Conservation (phyloP, 2,113 vertebrate species). For the Chaetura pelagica region DNA sequence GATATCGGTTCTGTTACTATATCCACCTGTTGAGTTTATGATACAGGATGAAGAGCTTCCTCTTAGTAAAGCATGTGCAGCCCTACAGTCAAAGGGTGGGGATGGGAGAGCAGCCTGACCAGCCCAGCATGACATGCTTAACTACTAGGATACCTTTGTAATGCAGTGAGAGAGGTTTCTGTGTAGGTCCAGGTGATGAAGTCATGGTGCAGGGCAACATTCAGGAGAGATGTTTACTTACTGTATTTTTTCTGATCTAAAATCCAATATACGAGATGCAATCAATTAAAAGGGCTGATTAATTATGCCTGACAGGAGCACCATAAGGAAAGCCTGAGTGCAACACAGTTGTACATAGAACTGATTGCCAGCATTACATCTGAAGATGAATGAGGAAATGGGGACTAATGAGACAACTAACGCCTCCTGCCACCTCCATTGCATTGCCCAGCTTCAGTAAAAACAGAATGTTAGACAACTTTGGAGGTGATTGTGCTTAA, state of each 20-base stretch:
- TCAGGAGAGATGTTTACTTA: not conserved
- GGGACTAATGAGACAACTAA: conserved; percentile 15
- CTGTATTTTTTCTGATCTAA: not conserved
- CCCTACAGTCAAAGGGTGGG: not conserved
- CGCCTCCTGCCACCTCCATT: not conserved
- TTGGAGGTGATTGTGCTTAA: not conserved
- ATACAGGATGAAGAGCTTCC: not conserved
- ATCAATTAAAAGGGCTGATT: conserved; percentile 8
- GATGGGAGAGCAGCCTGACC: not conserved
- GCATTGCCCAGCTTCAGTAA: not conserved
- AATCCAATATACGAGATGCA: not conserved
- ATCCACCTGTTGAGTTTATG: not conserved
- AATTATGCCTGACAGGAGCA: conserved; percentile 33
- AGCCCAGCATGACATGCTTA: not conserved
- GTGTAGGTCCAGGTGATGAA: not conserved
- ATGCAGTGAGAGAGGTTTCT: not conserved
- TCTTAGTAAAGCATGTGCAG: not conserved
- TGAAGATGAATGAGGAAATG: not conserved
- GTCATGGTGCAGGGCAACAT: not conserved
- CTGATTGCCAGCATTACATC: conserved; percentile 1
- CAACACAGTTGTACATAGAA: not conserved
- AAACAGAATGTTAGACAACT: not conserved
- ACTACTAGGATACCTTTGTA: not conserved
- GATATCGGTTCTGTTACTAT: not conserved
- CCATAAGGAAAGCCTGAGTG: conserved; percentile 10